A percentile compares a stretch with the other conserved stretches of the same genome.
phyloP scores from a whole-genome alignment of 2,113 vertebrate genomes.

The Semnornis frantzii region DNA sequence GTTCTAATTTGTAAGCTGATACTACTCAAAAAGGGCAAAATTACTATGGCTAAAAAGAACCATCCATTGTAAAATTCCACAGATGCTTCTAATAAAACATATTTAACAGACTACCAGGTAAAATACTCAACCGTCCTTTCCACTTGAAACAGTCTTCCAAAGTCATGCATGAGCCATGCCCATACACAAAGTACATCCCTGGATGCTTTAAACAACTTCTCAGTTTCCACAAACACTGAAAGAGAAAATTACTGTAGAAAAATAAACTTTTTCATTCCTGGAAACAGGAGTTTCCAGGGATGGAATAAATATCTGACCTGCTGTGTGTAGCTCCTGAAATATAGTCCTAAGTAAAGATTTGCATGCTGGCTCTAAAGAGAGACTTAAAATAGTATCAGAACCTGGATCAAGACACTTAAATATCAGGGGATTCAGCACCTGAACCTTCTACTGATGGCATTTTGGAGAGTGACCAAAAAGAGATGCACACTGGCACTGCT shows the following conservation, averaged over 20 bases:
- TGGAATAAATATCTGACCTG: slow-evolving; percentile 28
- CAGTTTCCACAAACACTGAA: not conserved
- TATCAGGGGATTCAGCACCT: not conserved
- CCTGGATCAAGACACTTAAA: not conserved
- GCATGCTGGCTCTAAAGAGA: not conserved
- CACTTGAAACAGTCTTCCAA: not conserved
- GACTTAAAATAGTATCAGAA: slow-evolving; percentile 8
- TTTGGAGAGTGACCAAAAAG: not conserved
- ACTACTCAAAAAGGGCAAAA: slow-evolving; percentile 62
- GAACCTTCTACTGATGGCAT: not conserved
- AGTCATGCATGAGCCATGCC: not conserved
- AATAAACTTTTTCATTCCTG: not conserved
- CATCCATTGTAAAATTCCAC: slow-evolving; percentile 51
- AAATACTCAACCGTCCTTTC: not conserved
- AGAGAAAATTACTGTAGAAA: not conserved
- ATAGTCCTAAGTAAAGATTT: slow-evolving; percentile 39
- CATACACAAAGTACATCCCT: not conserved
- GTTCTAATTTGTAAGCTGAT: slow-evolving; percentile 56
- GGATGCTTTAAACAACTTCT: not conserved
- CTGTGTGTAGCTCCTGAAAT: slow-evolving; percentile 7
- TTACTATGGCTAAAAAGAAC: slow-evolving; percentile 46
- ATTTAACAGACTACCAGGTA: slow-evolving; percentile 1
- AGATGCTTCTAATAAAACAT: slow-evolving; percentile 47
- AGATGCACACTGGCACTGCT: not conserved
- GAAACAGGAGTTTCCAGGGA: not conserved